Conservation (phyloP, 2,113 vertebrate species). For the Pluvianellus socialis region DNA sequence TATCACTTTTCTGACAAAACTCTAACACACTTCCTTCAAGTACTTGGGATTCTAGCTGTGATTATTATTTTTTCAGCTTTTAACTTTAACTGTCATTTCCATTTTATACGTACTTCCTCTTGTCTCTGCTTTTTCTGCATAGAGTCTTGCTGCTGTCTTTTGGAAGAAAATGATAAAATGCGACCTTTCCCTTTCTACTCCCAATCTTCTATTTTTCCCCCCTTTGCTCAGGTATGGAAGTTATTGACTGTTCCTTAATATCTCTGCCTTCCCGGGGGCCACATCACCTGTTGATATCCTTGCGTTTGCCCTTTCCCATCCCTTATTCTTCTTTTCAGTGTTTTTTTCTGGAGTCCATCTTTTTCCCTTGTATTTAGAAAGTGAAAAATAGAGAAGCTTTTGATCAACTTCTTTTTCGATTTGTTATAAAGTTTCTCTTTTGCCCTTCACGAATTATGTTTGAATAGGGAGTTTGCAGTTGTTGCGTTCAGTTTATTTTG, state of each 20-base stretch:
- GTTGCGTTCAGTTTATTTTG: not conserved
- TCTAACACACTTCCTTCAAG: not conserved
- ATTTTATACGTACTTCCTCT: not conserved
- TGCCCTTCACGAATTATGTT: not conserved
- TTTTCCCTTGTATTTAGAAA: not conserved
- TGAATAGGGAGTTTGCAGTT: not conserved
- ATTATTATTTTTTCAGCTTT: not conserved
- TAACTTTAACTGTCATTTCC: not conserved
- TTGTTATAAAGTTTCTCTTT: not conserved
- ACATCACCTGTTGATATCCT: not conserved
- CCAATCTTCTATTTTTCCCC: rapidly evolving
- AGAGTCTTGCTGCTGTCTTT: not conserved
- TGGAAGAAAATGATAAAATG: not conserved
- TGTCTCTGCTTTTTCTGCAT: not conserved
- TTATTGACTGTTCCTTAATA: not conserved
- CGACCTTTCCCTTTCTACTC: not conserved
- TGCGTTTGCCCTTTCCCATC: not conserved
- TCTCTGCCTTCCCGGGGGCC: not conserved
- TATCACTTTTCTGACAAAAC: not conserved
- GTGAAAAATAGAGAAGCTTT: not conserved
- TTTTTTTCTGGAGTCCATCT: not conserved
- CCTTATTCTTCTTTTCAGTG: not conserved
- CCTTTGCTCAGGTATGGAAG: not conserved
- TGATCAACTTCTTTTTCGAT: not conserved
- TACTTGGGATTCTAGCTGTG: not conserved